Evolutionary conservation across 1,140 invertebrate genomes (phyloP).

Genomic region (Aphidius ervi): DNA sequence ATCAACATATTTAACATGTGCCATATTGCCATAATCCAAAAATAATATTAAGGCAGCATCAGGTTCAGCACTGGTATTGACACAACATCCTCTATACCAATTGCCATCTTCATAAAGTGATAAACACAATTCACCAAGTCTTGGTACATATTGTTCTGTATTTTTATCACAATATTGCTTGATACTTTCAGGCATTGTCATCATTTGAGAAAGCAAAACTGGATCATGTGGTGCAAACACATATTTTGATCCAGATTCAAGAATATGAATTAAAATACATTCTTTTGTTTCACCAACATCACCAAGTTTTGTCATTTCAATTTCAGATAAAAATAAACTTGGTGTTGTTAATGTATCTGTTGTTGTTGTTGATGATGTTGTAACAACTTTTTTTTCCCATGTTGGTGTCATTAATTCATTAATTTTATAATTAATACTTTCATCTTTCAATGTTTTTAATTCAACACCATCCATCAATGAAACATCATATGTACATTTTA

Average conservation of each 20-base stretch:
- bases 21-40: conserved; percentile 42
- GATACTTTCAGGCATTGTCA: conserved; percentile 31
- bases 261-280: conserved; percentile 19
- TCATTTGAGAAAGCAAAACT: conserved; percentile 31
- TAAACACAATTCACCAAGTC: conserved; percentile 41
- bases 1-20: conserved; percentile 34
- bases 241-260: conserved; percentile 25
- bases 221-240: conserved; percentile 27
- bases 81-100: conserved; percentile 41
- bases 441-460: conserved; percentile 26
- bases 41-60: conserved; percentile 32
- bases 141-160: conserved; percentile 40
- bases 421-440: conserved; percentile 37
- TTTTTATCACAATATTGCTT: conserved; percentile 29
- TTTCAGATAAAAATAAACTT: conserved; percentile 26
- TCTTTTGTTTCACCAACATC: conserved; percentile 31
- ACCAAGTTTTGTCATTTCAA: conserved; percentile 33
- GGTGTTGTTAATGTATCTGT: background rate
- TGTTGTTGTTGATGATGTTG: conserved; percentile 4
- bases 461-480: conserved; percentile 30
- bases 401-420: conserved; percentile 32
- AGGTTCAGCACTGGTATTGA: conserved; percentile 18
- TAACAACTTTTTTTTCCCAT: conserved; percentile 24
- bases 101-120: conserved; percentile 28
- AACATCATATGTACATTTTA: conserved; percentile 31